Base-by-base conservation (phyloP, 2,888 invertebrate species). In the Ceramica pisi region DNA sequence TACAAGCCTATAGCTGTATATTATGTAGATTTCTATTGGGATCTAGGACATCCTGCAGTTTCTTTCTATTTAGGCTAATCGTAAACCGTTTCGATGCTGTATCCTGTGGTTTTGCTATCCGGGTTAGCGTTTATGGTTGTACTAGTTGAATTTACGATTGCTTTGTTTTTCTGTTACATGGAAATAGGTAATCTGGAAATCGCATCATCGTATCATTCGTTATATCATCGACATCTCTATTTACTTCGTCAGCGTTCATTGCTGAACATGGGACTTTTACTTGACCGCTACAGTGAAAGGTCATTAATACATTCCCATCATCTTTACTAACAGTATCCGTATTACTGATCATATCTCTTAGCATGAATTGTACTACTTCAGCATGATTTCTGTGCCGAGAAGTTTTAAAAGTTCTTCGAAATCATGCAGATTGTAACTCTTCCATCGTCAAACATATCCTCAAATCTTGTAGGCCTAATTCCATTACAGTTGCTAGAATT, bases 61-160 rank as follows among this genome's bases (percentile, higher is more conserved):
- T 71, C 55, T 35, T 63, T 71, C 10, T 62, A 73, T 73, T 16
- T 38, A 65, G 57, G 67, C 61, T 72, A 67, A 65, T 82, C 53
- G 67, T 79, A 56, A 67, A 26, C 64, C 16, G 41, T 71, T 70
- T 66, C 26, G 21, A 48, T 56, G 35, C 16, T 63, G 51, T 63
- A 60, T 71, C 82, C 78, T 71, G 78, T 57, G 46, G n/a, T 60
- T 70, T 56, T 57, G n/a, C n/a, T 60, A 63, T 82, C 63, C 63
- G 60, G 66, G 78, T 78, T 55, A 48, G 14, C n/a, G 12, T 63
- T 56, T 68, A 64, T 64, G 64, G 59, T 46, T 63, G 78, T 65
- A n/a, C 71, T 59, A 70, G 19, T 78, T 78, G 5, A 23, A 38
- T 77, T 69, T 46, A 62, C 44, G 23, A 41, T 38, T 46, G 23